Evolutionary conservation across 1,140 invertebrate species (phyloP).

Genomic region (Conus betulinus): DNA sequence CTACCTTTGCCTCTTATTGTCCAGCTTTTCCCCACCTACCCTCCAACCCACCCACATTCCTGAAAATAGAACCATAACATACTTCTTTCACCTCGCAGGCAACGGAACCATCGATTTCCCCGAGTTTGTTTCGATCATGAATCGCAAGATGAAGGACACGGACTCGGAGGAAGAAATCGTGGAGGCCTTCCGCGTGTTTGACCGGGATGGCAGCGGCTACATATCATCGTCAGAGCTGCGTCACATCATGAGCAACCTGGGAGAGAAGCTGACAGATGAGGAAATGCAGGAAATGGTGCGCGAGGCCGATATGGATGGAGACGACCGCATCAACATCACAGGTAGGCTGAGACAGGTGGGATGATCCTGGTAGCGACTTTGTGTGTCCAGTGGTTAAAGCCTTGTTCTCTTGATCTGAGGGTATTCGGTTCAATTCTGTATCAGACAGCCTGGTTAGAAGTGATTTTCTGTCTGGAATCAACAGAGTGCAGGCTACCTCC

Average conservation of each 20-base stretch:
- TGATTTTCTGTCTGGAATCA: too few species aligned
- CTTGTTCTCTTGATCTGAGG: too few species aligned
- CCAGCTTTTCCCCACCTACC: too few species aligned
- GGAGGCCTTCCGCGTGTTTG: constrained; percentile 90
- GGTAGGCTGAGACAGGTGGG: not conserved
- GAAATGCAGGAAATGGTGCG: not conserved
- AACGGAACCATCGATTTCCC: constrained; percentile 71
- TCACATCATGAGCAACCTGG: not conserved
- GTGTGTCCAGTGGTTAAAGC: too few species aligned
- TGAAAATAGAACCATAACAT: too few species aligned
- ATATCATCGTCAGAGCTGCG: not conserved
- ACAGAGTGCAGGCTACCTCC: too few species aligned
- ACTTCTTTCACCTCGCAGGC: constrained; percentile 65
- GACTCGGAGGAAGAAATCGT: constrained; percentile 99
- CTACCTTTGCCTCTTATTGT: too few species aligned
- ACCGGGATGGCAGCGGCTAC: not conserved
- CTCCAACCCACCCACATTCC: too few species aligned
- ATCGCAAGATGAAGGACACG: constrained; percentile 98
- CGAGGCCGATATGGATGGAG: not conserved
- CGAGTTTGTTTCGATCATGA: constrained; percentile 95
- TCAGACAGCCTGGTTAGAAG: too few species aligned
- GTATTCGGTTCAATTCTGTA: too few species aligned
- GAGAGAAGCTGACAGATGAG: not conserved
- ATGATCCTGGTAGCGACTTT: too few species aligned
- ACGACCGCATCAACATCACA: not conserved